Evolutionary conservation across 2,797 vertebrate genomes (phyloP), one percentile per base, ranked within the genome.

Genomic region (Melanitta fusca): DNA sequence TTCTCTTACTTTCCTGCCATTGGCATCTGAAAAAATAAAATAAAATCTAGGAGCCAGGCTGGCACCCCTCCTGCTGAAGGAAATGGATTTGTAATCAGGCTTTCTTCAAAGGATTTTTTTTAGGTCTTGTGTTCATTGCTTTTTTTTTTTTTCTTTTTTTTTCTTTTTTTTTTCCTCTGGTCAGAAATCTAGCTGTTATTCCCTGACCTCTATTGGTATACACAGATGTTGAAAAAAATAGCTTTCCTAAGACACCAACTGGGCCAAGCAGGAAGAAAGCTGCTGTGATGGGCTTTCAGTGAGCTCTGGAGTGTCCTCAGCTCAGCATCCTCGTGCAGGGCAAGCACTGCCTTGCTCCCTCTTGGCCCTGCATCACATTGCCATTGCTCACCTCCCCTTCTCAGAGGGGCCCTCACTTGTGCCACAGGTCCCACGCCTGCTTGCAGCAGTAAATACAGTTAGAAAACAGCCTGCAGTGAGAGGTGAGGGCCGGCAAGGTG

Each of bases 71-170:
- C 87, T 90, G 66, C 77, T 91, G 65, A 73, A 94, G 92, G 81
- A 89, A 88, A 81, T 83, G 66, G 51, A 86, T 94, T 95, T 94
- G 86, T 86, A 91, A 74, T 58, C 89, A 71, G 89, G 64, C 85
- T 65, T 85, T 93, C 84, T 90, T 94, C 45, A 93, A 56, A 65
- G 45, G 61, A 66, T 43, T 54, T 39, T 68, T 8, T 68, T 13
- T 8, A 13, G 85, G 34, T 36, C 81, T 88, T 65, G 7, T 36
- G 18, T 51, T 77, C 28, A 32, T 80, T 78, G 32, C 27, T 77
- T 74, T 90, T 78, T 41, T 41, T 5, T 62, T 34, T 85, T 17
- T 38, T 19, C 28, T 24, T 7, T 24, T 2, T 13, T 49, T 13
- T 36, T 36, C 24, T 14, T 24, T 24, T n/a, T n/a, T 24, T 43